These are phyloP conservation scores for Drosophila obscura DNA, from an alignment of 1,140 invertebrate species.

Conservation along the genomic window DNA sequence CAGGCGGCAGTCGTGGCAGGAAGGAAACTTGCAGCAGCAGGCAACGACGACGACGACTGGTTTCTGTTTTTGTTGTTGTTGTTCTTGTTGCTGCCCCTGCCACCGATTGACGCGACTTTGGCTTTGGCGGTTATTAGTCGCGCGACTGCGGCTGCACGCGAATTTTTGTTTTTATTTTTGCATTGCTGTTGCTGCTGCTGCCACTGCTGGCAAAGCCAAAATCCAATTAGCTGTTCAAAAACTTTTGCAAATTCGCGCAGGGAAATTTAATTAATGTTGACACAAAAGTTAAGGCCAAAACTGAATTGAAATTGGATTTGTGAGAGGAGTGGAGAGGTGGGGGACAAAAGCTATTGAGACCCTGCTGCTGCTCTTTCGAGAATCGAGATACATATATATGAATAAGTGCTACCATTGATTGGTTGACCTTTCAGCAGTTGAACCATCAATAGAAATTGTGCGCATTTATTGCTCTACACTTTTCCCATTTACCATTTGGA, in stretches of 20 bases:
- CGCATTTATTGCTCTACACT: background rate
- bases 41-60: conserved; percentile 27
- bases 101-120: conserved; percentile 24
- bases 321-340: background rate
- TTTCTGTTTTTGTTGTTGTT: conserved; percentile 45
- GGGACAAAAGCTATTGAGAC: background rate
- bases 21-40: conserved; percentile 64
- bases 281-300: conserved; percentile 61
- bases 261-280: conserved; percentile 81
- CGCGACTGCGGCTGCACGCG: conserved; percentile 65
- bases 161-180: conserved; percentile 64
- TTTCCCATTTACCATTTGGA: too few relatives aligned
- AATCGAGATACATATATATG: background rate
- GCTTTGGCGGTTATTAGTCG: conserved; percentile 66
- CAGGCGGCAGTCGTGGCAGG: conserved; percentile 1
- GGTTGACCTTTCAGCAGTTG: conserved; percentile 20
- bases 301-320: conserved; percentile 47
- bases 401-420: conserved; percentile 6
- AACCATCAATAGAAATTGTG: background rate
- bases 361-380: background rate
- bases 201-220: conserved; percentile 55
- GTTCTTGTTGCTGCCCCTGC: conserved; percentile 5
- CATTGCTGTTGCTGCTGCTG: conserved; percentile 26
- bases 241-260: conserved; percentile 72
- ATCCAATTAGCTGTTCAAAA: conserved; percentile 81